phyloP scores from a whole-genome alignment of 1,140 invertebrate genomes.

The Araneus ventricosus region DNA sequence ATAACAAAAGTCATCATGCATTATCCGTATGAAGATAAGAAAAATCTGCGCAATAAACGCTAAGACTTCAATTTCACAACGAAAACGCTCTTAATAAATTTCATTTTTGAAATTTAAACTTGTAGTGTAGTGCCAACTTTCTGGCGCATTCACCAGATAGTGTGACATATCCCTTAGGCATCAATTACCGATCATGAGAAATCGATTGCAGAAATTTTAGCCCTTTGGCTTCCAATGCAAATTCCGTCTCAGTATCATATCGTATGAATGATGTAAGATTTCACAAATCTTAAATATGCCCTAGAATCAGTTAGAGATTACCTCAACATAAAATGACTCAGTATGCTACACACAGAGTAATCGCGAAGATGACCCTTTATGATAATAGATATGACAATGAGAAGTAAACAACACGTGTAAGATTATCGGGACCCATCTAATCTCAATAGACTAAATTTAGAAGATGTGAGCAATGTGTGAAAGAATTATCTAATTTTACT shows the following conservation, averaged over 20 bases:
- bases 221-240: not conserved
- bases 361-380: not conserved
- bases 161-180: too few species aligned
- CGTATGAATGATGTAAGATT: not conserved
- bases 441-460: conserved; percentile 11
- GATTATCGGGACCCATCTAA: not conserved
- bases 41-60: too few species aligned
- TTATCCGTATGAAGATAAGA: too few species aligned
- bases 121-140: too few species aligned
- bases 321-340: not conserved
- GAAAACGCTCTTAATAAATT: too few species aligned
- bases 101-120: too few species aligned
- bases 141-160: too few species aligned
- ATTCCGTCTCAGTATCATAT: not conserved
- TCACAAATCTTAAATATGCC: not conserved
- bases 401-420: conserved; percentile 7
- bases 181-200: not conserved
- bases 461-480: conserved; percentile 9
- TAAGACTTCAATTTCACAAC: too few species aligned
- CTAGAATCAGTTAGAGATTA: not conserved
- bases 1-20: too few species aligned
- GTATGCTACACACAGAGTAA: not conserved
- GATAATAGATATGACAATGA: conserved; percentile 11
- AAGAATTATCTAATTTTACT: conserved; percentile 15
- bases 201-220: not conserved